Conservation (phyloP, 92 coral and sea anemone species). For the Phenganax stokvisi region DNA sequence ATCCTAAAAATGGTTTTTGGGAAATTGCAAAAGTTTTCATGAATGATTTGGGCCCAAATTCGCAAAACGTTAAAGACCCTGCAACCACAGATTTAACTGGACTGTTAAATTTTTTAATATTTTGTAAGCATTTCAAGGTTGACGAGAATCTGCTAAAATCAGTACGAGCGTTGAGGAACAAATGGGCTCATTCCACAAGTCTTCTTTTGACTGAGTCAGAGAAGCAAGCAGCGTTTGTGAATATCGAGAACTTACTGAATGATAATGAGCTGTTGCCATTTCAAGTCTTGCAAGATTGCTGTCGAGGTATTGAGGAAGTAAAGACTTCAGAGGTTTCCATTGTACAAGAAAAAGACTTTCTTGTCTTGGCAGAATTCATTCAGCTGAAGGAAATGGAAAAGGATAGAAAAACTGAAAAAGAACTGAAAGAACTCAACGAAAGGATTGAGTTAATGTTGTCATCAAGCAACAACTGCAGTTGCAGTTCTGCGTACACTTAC, state of each 20-base stretch:
- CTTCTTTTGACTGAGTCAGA: constrained; percentile 15
- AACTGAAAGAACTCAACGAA: constrained; percentile 20
- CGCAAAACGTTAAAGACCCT: constrained; percentile 47
- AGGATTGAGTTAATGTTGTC: constrained; percentile 12
- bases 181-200: constrained; percentile 31
- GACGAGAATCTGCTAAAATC: constrained; percentile 47
- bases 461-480: neutral
- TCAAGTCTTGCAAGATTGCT: constrained; percentile 26
- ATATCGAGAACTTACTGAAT: constrained; percentile 15
- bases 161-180: constrained; percentile 60
- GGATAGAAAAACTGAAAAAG: neutral
- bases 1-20: constrained; percentile 70
- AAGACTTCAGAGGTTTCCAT: constrained; percentile 1
- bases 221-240: constrained; percentile 31
- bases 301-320: constrained; percentile 5
- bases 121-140: constrained; percentile 55
- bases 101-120: constrained; percentile 60
- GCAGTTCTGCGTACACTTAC: too few species aligned
- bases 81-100: constrained; percentile 67
- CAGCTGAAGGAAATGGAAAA: neutral
- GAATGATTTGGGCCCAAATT: constrained; percentile 55
- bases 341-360: constrained; percentile 5
- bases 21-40: constrained; percentile 77
- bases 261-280: constrained; percentile 19
- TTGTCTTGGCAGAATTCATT: constrained; percentile 8